phyloP scores from a whole-genome alignment of 2,888 invertebrate genomes.

The Nemotelus nigrinus region DNA sequence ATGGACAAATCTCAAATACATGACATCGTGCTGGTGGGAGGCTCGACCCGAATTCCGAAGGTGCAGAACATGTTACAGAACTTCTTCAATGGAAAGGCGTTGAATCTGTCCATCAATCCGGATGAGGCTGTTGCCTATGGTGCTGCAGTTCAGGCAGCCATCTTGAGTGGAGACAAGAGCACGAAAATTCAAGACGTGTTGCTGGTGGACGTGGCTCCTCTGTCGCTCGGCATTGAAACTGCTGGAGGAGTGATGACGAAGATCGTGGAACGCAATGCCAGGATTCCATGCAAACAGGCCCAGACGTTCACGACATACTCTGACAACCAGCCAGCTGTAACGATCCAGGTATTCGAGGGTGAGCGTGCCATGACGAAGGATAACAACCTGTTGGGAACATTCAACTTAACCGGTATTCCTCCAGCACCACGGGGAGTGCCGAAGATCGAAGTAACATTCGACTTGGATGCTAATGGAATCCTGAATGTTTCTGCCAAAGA shows the following conservation, averaged over 20 bases:
- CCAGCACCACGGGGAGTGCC: conserved; percentile 81
- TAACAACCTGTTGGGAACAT: conserved; percentile 91
- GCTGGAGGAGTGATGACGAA: conserved; percentile 79
- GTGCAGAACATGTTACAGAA: conserved; percentile 75
- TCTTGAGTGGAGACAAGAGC: conserved; percentile 72
- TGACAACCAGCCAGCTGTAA: conserved; percentile 79
- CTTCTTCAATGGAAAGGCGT: conserved; percentile 75
- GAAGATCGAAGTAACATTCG: conserved; percentile 80
- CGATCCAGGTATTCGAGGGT: conserved; percentile 76
- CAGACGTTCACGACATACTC: conserved; percentile 79
- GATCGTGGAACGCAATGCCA: conserved; percentile 73
- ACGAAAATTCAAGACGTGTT: conserved; percentile 76
- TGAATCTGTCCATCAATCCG: conserved; percentile 77
- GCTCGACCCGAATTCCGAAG: conserved; percentile 79
- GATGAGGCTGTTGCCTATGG: conserved; percentile 81
- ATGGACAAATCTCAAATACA: conserved; percentile 77
- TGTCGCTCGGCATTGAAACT: conserved; percentile 77
- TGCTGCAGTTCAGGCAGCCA: conserved; percentile 75
- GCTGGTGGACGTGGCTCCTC: conserved; percentile 71
- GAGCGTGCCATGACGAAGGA: conserved; percentile 89
- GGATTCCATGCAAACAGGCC: conserved; percentile 74
- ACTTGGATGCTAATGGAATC: conserved; percentile 91
- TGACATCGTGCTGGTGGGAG: conserved; percentile 81
- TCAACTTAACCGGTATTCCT: conserved; percentile 87
- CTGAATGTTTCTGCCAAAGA: conserved; percentile 82